Percentiles rank a stretch among this genome's conserved stretches.
Conservation (phyloP, 2,797 vertebrate genomes). For the Onychomys arenicola region DNA sequence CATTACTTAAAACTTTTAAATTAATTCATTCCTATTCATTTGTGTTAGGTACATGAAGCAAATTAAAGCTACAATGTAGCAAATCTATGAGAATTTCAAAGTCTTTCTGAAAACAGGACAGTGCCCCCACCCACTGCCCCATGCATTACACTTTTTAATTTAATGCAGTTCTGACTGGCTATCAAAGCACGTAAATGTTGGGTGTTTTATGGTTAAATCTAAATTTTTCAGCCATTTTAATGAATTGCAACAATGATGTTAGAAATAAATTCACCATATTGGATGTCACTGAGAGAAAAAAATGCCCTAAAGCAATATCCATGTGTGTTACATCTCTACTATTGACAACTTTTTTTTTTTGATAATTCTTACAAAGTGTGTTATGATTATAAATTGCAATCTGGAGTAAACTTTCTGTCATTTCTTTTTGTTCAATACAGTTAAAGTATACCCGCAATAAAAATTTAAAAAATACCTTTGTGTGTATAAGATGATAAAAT, state of each 20-base stretch:
- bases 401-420: background rate
- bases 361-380: background rate
- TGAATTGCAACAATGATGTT: background rate
- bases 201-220: conserved; percentile 15
- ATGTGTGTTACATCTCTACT: background rate
- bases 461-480: background rate
- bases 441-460: background rate
- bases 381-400: background rate
- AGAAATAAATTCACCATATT: conserved; percentile 25
- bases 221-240: conserved; percentile 23
- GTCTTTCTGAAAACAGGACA: background rate
- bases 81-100: background rate
- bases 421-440: background rate
- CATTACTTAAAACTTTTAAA: background rate
- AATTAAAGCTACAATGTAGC: background rate
- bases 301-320: background rate
- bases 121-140: background rate
- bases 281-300: background rate
- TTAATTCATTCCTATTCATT: background rate
- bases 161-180: background rate
- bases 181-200: background rate
- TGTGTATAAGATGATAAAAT: background rate
- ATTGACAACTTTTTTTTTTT: background rate
- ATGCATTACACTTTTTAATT: background rate
- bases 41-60: background rate